phyloP scores from a whole-genome alignment of 1,140 invertebrate genomes.

The Drosophila subobscura region DNA sequence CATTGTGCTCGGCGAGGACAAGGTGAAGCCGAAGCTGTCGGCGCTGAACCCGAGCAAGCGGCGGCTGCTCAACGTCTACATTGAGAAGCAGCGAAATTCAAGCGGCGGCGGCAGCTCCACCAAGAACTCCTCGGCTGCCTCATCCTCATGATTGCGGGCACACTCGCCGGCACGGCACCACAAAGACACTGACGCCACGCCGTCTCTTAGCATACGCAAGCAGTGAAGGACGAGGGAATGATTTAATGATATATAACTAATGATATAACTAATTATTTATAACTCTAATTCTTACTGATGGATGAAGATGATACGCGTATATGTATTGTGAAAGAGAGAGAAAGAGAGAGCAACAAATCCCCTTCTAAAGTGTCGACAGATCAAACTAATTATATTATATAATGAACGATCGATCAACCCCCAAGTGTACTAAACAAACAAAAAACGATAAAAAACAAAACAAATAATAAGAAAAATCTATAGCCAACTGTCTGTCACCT shows the following conservation, averaged over 20 bases:
- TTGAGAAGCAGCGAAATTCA: constrained; percentile 73
- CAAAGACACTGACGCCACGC: constrained; percentile 50
- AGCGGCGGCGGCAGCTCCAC: constrained; percentile 63
- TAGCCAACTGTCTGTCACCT: background rate
- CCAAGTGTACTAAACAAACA: constrained; percentile 26
- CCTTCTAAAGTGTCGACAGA: constrained; percentile 22
- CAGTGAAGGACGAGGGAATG: constrained; percentile 39
- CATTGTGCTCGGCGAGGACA: constrained; percentile 92
- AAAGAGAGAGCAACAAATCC: constrained; percentile 21
- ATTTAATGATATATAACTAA: constrained; percentile 60
- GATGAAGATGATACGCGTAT: constrained; percentile 29
- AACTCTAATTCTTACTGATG: constrained; percentile 51
- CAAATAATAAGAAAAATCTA: background rate
- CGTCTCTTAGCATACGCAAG: constrained; percentile 40
- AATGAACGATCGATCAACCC: constrained; percentile 23
- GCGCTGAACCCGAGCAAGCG: constrained; percentile 92
- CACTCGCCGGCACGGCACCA: constrained; percentile 37
- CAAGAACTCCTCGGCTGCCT: constrained; percentile 79
- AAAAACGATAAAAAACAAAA: background rate
- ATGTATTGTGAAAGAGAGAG: constrained; percentile 32
- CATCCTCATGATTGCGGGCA: constrained; percentile 79
- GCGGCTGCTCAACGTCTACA: constrained; percentile 76
- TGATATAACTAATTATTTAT: constrained; percentile 65
- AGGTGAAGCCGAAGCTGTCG: constrained; percentile 90
- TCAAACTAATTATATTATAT: constrained; percentile 41